Conservation (phyloP, 92 coral and sea anemone species). For the Parazoanthus swiftii region DNA sequence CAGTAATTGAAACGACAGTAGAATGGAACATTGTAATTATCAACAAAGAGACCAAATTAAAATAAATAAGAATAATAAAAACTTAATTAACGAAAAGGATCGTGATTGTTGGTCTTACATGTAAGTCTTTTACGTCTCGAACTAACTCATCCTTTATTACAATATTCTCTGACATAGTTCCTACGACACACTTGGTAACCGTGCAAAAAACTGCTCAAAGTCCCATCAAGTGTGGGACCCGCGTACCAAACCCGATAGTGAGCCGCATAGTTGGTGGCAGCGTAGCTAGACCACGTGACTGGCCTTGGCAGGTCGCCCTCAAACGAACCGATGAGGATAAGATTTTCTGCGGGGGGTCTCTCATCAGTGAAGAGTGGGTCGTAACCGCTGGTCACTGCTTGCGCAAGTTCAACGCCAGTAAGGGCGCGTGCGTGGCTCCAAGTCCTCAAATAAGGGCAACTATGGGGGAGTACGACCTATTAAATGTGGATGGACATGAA, state of each 20-base stretch:
- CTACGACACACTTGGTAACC: background rate
- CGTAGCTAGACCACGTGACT: constrained; percentile 53
- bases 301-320: constrained; percentile 90
- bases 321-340: constrained; percentile 49
- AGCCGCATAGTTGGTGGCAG: constrained; percentile 77
- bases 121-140: too few species aligned
- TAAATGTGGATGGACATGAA: constrained; percentile 61
- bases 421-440: constrained; percentile 54
- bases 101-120: too few species aligned
- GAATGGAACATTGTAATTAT: too few species aligned
- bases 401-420: constrained; percentile 42
- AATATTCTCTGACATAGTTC: background rate
- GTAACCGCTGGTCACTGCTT: constrained; percentile 88
- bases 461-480: constrained; percentile 72
- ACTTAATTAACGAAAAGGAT: too few species aligned
- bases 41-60: too few species aligned
- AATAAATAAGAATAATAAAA: too few species aligned
- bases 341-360: constrained; percentile 76
- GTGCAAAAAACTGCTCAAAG: background rate
- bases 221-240: constrained; percentile 21
- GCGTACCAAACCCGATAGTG: constrained; percentile 11
- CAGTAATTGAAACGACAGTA: too few species aligned
- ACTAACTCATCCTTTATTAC: too few species aligned
- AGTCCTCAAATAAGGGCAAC: constrained; percentile 50
- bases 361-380: constrained; percentile 75